A percentile compares a stretch with the other conserved stretches of the same genome.
Evolutionary conservation across 2,113 vertebrate genomes (phyloP).

Genomic region (Calyptomena viridis): DNA sequence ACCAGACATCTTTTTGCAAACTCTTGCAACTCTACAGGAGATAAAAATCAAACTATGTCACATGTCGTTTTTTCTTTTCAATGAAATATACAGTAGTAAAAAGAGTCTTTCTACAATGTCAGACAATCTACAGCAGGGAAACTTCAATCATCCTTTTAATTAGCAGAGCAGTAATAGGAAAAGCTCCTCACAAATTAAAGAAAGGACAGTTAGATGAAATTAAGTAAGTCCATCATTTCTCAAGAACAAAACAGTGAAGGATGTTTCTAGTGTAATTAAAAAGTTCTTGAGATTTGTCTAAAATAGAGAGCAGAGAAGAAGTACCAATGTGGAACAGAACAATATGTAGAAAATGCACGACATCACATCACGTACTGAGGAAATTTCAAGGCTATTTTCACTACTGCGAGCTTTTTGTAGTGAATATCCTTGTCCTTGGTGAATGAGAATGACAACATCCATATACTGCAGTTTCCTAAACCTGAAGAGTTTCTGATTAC

Average conservation of each 20-base stretch:
- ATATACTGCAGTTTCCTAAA: constrained; percentile 65
- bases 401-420: constrained; percentile 13
- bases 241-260: constrained; percentile 20
- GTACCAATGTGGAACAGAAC: not conserved
- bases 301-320: not conserved
- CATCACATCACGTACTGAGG: not conserved
- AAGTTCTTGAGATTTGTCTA: constrained; percentile 10
- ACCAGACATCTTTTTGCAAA: constrained; percentile 30
- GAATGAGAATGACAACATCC: constrained; percentile 67
- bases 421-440: constrained; percentile 59
- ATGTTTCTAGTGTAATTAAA: constrained; percentile 19
- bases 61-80: not conserved
- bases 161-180: constrained; percentile 28
- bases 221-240: constrained; percentile 12
- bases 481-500: constrained; percentile 69
- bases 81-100: constrained; percentile 4
- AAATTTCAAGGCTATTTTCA: constrained; percentile 57
- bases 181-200: constrained; percentile 36
- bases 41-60: constrained; percentile 55
- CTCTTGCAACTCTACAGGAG: constrained; percentile 50
- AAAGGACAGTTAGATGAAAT: constrained; percentile 31
- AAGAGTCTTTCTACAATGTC: not conserved
- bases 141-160: constrained; percentile 56
- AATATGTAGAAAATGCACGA: not conserved
- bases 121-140: constrained; percentile 14